These are phyloP conservation scores for Ephialtes manifestator DNA, from an alignment of 2,888 invertebrate genomes.

Conservation along the genomic window DNA sequence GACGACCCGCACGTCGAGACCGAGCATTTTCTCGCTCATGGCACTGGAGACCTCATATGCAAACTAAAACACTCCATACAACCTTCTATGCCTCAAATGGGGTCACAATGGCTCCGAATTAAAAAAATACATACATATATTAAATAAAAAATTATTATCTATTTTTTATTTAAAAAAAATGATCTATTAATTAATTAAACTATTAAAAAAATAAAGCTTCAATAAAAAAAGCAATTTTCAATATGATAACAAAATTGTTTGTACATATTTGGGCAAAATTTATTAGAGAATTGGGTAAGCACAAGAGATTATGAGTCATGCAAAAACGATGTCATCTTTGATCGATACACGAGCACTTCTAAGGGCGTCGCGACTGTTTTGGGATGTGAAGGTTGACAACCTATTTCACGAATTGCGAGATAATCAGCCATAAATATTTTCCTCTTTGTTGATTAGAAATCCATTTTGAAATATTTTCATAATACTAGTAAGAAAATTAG, in stretches of 20 bases:
- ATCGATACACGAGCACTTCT: not conserved
- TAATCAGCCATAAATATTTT: not conserved
- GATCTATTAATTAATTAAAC: no score
- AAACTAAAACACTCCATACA: not conserved
- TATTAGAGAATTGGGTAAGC: not conserved
- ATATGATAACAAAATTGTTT: not conserved
- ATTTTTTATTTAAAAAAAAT: not conserved
- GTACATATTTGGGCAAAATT: not conserved
- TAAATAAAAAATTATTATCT: no score
- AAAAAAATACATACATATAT: no score
- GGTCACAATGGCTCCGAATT: not conserved
- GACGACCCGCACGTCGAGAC: slow-evolving; percentile 3
- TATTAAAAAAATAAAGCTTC: not conserved
- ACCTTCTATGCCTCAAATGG: not conserved
- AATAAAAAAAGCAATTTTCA: not conserved
- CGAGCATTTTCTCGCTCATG: slow-evolving; percentile 5
- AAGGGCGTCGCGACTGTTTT: slow-evolving; percentile 3
- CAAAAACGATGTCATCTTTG: not conserved
- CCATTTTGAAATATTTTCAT: not conserved
- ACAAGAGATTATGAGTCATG: not conserved
- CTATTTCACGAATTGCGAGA: not conserved
- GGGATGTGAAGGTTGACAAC: not conserved
- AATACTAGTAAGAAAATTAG: not conserved
- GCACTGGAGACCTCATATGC: not conserved
- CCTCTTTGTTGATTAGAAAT: not conserved